Evolutionary conservation across 35 echinoderm and acorn worm genomes (phyloP).

Genomic region (Apostichopus parvimensis): DNA sequence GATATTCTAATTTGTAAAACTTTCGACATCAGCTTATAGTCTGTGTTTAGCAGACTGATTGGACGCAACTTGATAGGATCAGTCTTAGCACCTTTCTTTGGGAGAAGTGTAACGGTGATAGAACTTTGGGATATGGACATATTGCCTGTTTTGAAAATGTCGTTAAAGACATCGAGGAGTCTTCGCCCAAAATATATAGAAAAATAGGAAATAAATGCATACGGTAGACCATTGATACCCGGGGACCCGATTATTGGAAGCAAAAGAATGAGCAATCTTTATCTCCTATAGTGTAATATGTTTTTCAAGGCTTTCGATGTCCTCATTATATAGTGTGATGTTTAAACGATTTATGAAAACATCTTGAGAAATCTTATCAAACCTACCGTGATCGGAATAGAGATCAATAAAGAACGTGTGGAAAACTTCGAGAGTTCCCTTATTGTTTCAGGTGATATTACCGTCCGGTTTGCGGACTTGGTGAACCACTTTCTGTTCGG

Average conservation of each 20-base stretch:
- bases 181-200: neutral
- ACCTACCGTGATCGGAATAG: neutral
- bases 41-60: constrained; percentile 10
- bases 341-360: neutral
- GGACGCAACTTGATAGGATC: constrained; percentile 15
- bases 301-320: neutral
- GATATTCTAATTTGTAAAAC: neutral
- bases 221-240: neutral
- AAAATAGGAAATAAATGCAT: neutral
- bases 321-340: neutral
- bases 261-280: neutral
- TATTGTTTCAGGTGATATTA: neutral
- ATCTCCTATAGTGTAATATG: neutral
- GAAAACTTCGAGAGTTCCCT: neutral
- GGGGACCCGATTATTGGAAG: neutral
- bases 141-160: neutral
- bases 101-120: constrained; percentile 1
- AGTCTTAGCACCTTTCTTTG: constrained; percentile 28
- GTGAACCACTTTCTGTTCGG: neutral
- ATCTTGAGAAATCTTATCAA: neutral
- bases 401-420: neutral
- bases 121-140: neutral
- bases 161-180: neutral
- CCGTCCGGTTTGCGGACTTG: neutral
- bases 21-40: constrained; percentile 27